phyloP scores from a whole-genome alignment of 1,140 invertebrate species.

The Lordiphosa collinella region DNA sequence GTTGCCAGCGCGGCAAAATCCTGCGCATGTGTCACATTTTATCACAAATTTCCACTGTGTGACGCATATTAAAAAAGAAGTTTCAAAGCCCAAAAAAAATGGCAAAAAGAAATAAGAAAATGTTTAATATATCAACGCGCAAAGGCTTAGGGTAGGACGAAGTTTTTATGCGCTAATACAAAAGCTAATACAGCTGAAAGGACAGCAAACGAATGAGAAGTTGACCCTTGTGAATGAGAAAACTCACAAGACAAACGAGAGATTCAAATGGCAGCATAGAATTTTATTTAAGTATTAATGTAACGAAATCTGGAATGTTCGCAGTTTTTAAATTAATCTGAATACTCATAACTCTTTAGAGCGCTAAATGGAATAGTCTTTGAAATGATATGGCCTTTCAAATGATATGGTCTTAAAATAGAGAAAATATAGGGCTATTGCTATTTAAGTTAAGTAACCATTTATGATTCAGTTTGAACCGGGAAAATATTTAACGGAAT shows the following conservation, averaged over 20 bases:
- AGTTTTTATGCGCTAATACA: constrained; percentile 13
- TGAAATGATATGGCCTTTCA: too few relatives aligned
- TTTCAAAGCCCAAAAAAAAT: constrained; percentile 32
- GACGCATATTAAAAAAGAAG: constrained; percentile 71
- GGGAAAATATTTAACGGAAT: too few relatives aligned
- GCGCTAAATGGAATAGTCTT: too few relatives aligned
- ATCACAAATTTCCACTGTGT: constrained; percentile 52
- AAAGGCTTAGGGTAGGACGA: constrained; percentile 13
- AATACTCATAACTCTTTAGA: too few relatives aligned
- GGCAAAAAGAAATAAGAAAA: constrained; percentile 21
- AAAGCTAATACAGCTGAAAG: background rate
- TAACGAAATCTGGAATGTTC: too few relatives aligned
- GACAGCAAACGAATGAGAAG: background rate
- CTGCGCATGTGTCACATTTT: constrained; percentile 69
- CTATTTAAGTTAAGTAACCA: too few relatives aligned
- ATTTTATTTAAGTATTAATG: background rate
- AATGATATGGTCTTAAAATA: too few relatives aligned
- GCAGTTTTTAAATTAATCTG: too few relatives aligned
- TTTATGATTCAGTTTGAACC: too few relatives aligned
- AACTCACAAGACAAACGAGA: background rate
- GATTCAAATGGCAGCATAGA: background rate
- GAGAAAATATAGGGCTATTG: too few relatives aligned
- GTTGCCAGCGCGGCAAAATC: constrained; percentile 68
- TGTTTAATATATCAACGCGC: constrained; percentile 26
- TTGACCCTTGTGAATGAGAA: background rate